Evolutionary conservation across 2,888 invertebrate genomes (phyloP).

Genomic region (Meloe dianella): DNA sequence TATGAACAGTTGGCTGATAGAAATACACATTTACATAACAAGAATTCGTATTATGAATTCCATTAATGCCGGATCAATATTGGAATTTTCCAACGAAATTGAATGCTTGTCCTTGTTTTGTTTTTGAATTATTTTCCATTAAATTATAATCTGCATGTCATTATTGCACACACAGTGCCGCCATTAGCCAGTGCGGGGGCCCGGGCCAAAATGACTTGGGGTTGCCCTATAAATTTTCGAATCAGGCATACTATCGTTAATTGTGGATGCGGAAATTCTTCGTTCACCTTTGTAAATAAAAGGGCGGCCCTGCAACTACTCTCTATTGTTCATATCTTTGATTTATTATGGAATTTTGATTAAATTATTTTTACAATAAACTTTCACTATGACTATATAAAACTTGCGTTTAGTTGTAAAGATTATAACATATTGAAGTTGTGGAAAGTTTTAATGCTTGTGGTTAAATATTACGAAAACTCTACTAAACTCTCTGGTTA

Average conservation of each 20-base stretch:
- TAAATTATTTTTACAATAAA: conserved; percentile 5
- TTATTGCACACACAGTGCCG: neutral
- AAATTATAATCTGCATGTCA: neutral
- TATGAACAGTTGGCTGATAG: neutral
- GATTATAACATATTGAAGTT: conserved; percentile 1
- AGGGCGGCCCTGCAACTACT: too few relatives aligned
- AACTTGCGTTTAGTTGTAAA: neutral
- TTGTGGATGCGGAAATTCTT: too few relatives aligned
- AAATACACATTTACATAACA: neutral
- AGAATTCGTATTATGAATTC: neutral
- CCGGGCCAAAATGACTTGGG: too few relatives aligned
- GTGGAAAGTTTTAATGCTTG: conserved; percentile 5
- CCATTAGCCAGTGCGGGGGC: too few relatives aligned
- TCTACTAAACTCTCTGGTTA: neutral
- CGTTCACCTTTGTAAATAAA: too few relatives aligned
- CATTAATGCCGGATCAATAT: conserved; percentile 2
- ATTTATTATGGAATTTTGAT: neutral
- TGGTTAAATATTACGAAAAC: conserved; percentile 4
- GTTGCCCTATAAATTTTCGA: too few relatives aligned
- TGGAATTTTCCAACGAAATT: neutral
- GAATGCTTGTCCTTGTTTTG: neutral
- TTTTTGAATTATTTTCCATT: neutral
- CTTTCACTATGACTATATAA: neutral
- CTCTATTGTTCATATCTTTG: neutral
- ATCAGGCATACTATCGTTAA: too few relatives aligned